A percentile compares a stretch with the other conserved stretches of the same genome.
phyloP scores from a whole-genome alignment of 2,113 vertebrate genomes.

The Bufo gargarizans region DNA sequence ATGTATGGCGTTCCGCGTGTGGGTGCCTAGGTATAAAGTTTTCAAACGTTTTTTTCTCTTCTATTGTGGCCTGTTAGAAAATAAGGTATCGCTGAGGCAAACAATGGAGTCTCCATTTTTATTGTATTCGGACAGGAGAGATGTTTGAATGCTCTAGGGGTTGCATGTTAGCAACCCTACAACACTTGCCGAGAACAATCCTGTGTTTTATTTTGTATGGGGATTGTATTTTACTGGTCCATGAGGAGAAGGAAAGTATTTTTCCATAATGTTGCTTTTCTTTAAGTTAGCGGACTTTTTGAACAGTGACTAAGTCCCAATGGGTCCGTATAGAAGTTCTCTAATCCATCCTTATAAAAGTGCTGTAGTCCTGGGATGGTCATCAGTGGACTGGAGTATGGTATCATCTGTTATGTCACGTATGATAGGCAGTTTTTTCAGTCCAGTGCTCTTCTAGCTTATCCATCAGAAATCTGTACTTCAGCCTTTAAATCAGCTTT shows the following conservation, averaged over 20 bases:
- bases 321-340: background rate
- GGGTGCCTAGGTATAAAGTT: slow-evolving; percentile 21
- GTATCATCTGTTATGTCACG: background rate
- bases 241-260: background rate
- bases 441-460: background rate
- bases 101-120: background rate
- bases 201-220: background rate
- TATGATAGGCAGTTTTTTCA: background rate
- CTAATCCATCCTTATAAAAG: background rate
- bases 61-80: background rate
- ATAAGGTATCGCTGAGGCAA: background rate
- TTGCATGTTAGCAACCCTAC: background rate
- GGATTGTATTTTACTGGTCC: background rate
- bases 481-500: background rate
- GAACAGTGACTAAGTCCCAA: background rate
- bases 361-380: background rate
- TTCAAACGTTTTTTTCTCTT: slow-evolving; percentile 6
- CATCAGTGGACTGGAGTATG: background rate
- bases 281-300: background rate
- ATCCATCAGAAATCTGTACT: background rate
- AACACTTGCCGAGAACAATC: background rate
- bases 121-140: background rate
- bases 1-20: slow-evolving; percentile 15
- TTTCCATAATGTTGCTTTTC: background rate
- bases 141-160: background rate